Evolutionary conservation across 2,888 invertebrate species (phyloP).

Genomic region (Phaonia tiefii): DNA sequence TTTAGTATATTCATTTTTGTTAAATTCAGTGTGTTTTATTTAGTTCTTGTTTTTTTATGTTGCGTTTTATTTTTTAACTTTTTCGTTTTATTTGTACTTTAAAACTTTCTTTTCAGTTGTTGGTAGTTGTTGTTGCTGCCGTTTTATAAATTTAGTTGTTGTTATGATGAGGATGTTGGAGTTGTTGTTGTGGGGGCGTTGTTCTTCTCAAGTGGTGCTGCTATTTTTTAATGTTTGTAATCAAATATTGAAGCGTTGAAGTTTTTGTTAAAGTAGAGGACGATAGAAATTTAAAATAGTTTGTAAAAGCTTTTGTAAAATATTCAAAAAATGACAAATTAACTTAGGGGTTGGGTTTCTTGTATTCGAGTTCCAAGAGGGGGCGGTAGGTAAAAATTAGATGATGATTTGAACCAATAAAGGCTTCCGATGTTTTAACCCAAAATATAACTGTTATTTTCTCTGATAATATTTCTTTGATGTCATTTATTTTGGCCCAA

Average conservation of each 20-base stretch:
- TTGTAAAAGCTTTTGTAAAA: too few relatives aligned
- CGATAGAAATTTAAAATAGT: too few relatives aligned
- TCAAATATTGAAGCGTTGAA: slow-evolving; percentile 49
- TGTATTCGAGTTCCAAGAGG: slow-evolving; percentile 67
- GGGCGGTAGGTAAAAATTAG: slow-evolving; percentile 31
- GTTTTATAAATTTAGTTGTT: slow-evolving; percentile 59
- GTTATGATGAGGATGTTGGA: slow-evolving; percentile 52
- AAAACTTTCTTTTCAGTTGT: slow-evolving; percentile 79
- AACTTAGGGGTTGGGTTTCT: slow-evolving; percentile 68
- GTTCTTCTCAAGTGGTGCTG: neutral
- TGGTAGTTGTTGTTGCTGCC: slow-evolving; percentile 72
- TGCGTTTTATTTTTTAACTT: slow-evolving; percentile 68
- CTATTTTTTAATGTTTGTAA: slow-evolving; percentile 19
- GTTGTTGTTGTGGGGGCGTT: slow-evolving; percentile 68
- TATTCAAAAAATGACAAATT: slow-evolving; percentile 72
- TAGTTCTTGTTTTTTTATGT: slow-evolving; percentile 67
- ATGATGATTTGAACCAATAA: slow-evolving; percentile 32
- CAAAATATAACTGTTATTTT: slow-evolving; percentile 26
- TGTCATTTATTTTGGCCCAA: slow-evolving; percentile 20
- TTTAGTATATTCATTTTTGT: slow-evolving; percentile 63
- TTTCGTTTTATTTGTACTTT: slow-evolving; percentile 78
- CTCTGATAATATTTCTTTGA: slow-evolving; percentile 40
- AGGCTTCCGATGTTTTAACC: slow-evolving; percentile 28
- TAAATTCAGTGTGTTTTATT: slow-evolving; percentile 66
- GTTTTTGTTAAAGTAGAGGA: slow-evolving; percentile 31